phyloP scores from a whole-genome alignment of 2,888 invertebrate species.

The Meandrusa payeni region DNA sequence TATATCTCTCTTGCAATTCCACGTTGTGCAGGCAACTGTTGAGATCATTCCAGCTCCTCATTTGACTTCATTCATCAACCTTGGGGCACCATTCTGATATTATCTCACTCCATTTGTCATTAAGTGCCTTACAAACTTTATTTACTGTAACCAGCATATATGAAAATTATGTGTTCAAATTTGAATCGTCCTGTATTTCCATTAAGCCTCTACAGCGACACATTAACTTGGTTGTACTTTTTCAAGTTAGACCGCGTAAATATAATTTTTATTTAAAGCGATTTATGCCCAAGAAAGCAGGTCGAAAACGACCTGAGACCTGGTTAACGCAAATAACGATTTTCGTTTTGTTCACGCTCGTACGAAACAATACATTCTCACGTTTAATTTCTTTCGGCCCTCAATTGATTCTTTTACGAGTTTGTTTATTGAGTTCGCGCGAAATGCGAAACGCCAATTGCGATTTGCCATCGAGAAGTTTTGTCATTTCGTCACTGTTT shows the following conservation, averaged over 20 bases:
- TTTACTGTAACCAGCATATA: no score
- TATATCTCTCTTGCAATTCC: no score
- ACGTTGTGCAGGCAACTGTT: no score
- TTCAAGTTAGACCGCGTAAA: constrained; percentile 66
- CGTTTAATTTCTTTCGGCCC: constrained; percentile 78
- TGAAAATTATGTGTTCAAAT: no score
- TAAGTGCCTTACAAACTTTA: no score
- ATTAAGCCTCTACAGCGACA: neutral
- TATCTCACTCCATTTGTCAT: no score
- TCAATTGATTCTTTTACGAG: constrained; percentile 78
- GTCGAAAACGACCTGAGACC: constrained; percentile 76
- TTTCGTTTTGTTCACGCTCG: constrained; percentile 73
- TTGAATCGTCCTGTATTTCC: no score
- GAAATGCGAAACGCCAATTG: constrained; percentile 69
- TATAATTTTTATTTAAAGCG: constrained; percentile 70
- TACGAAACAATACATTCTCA: constrained; percentile 80
- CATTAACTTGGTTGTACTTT: constrained; percentile 35
- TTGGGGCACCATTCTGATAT: no score
- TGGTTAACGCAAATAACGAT: constrained; percentile 70
- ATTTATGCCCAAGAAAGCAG: constrained; percentile 73
- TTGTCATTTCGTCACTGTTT: constrained; percentile 13
- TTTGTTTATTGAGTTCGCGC: constrained; percentile 77
- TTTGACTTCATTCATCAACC: no score
- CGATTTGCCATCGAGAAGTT: constrained; percentile 39
- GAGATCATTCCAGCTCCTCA: no score